Conservation (phyloP, 2,113 vertebrate species). For the Bettongia penicillata region DNA sequence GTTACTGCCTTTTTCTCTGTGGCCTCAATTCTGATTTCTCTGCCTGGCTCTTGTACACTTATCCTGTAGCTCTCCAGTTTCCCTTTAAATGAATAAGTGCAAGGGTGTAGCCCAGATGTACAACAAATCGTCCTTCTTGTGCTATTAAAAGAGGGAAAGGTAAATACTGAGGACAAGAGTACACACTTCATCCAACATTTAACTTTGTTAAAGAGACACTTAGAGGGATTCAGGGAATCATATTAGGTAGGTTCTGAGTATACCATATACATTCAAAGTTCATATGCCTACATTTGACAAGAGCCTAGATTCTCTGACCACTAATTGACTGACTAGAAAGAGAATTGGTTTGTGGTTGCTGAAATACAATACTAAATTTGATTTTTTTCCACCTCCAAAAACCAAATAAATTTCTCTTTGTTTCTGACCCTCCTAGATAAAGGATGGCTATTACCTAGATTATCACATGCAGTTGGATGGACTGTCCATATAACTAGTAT, state of each 20-base stretch:
- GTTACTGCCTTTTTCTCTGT: not conserved
- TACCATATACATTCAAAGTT: not conserved
- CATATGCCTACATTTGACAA: not conserved
- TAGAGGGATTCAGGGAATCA: not conserved
- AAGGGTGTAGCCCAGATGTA: not conserved
- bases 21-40: not conserved
- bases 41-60: not conserved
- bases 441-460: not conserved
- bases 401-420: not conserved
- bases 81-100: not conserved
- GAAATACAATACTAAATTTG: not conserved
- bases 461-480: not conserved
- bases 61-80: not conserved
- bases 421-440: not conserved
- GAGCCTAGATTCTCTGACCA: not conserved
- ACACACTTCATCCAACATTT: not conserved
- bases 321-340: not conserved
- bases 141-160: not conserved
- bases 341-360: not conserved
- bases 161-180: not conserved
- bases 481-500: not conserved
- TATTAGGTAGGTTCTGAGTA: not conserved
- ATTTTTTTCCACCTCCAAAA: not conserved
- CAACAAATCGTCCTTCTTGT: not conserved
- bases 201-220: not conserved